A percentile compares a stretch with the other conserved stretches of the same genome.
Conservation (phyloP, 2,113 vertebrate genomes). For the Fregetta grallaria region DNA sequence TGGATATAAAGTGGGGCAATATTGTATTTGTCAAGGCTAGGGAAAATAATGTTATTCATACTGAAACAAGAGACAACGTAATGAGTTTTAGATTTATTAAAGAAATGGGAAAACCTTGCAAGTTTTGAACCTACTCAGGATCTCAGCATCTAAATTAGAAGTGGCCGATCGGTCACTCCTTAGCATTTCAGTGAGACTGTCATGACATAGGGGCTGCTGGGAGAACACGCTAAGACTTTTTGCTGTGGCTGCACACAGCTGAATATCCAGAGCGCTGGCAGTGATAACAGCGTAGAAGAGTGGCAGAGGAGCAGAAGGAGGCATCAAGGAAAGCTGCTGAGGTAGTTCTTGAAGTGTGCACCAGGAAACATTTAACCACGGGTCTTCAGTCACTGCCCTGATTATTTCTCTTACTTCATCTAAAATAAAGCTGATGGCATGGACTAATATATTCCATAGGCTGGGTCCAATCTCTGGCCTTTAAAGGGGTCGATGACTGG, state of each 20-base stretch:
- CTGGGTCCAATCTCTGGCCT: neutral
- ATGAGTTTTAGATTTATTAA: neutral
- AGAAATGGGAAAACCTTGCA: neutral
- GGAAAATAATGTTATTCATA: neutral
- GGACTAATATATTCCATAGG: neutral
- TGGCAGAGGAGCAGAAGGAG: neutral
- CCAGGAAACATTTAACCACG: neutral
- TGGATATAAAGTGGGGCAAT: neutral
- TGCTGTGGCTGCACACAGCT: neutral
- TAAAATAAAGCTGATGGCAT: neutral
- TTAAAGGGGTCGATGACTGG: neutral
- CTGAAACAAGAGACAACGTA: neutral
- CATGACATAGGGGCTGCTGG: neutral
- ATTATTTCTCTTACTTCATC: neutral
- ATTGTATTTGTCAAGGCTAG: neutral
- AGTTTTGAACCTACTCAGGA: neutral
- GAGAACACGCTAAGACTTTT: neutral
- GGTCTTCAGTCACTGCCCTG: neutral
- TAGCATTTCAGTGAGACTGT: neutral
- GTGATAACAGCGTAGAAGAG: neutral
- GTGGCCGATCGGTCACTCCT: neutral
- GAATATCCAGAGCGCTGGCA: neutral
- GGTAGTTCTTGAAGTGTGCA: neutral
- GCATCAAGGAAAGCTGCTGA: neutral
- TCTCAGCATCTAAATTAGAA: neutral